Evolutionary conservation across 2,113 vertebrate species (phyloP).

Genomic region (Corythornis vintsioides): DNA sequence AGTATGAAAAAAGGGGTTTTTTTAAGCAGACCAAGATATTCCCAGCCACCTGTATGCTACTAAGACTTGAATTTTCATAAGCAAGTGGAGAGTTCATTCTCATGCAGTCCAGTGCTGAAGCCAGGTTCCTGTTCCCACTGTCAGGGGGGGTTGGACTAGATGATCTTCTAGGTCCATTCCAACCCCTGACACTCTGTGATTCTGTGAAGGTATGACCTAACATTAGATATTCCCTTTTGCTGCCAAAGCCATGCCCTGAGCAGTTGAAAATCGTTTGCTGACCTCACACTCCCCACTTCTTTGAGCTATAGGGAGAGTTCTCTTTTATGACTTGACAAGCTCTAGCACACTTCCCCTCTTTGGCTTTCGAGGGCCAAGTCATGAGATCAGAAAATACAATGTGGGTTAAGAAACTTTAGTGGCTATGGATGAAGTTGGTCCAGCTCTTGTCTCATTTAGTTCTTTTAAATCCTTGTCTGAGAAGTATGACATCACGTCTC

Average conservation of each 20-base stretch:
- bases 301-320: background rate
- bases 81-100: background rate
- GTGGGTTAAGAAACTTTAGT: background rate
- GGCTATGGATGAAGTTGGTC: background rate
- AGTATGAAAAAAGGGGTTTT: background rate
- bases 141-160: too few relatives aligned
- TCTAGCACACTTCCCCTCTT: background rate
- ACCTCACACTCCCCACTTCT: background rate
- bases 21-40: background rate
- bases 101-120: background rate
- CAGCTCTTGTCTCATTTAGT: background rate
- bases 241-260: background rate
- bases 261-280: background rate
- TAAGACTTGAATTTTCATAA: background rate
- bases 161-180: too few relatives aligned
- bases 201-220: background rate
- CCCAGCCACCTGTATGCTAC: background rate
- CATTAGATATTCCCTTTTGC: background rate
- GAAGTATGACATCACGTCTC: background rate
- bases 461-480: background rate
- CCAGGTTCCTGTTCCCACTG: background rate
- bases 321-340: background rate
- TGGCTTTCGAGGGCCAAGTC: background rate
- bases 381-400: background rate
- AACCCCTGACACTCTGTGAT: too few relatives aligned